Evolutionary conservation across 2,113 vertebrate genomes (phyloP), one percentile per base, ranked within the genome.

Genomic region (Ptychochromis oligacanthus): DNA sequence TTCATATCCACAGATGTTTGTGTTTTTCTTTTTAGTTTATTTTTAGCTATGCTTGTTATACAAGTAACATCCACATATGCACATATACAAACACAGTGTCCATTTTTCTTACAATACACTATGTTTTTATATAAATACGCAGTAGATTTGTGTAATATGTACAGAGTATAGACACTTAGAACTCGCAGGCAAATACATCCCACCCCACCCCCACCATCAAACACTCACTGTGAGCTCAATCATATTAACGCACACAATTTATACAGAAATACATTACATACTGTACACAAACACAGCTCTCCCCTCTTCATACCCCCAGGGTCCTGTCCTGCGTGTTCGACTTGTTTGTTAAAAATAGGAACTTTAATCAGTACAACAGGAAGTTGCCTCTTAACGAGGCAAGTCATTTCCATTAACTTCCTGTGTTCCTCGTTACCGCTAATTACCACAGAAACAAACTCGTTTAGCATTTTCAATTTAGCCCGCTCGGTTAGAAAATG

Each of bases 401-500:
- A 83, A 90, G 91, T 93, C 91, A 83, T 92, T 95, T 93, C 94
- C 94, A 96, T 95, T 96, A 95, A 94, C 94, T 95, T 94, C 87
- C 89, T 92, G 93, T 93, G 93, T 95, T 95, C 88, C 94, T 95
- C 91, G 93, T 96, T 96, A 96, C 92, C 76, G 84, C 91, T 94
- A 95, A 95, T 95, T 92, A 93, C 91, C 86, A 86, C 83, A 80
- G 91, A 88, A 94, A 93, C 93, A 94, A 94, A 93, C 95, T 95
- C 92, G 87, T 95, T 95, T 95, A 95, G 91, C 94, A 92, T 95
- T 94, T 96, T 95, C 94, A 95, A 96, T 96, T 95, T 95, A 92
- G 94, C 83, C 92, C 40, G 89, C 90, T 91, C 86, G 67, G 81
- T 90, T 88, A 88, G 87, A 93, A 95, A 95, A 96, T 94, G 94